A percentile compares a stretch with the other conserved stretches of the same genome.
Evolutionary conservation across 2,888 invertebrate genomes (phyloP).

Genomic region (Halictus quadricinctus): DNA sequence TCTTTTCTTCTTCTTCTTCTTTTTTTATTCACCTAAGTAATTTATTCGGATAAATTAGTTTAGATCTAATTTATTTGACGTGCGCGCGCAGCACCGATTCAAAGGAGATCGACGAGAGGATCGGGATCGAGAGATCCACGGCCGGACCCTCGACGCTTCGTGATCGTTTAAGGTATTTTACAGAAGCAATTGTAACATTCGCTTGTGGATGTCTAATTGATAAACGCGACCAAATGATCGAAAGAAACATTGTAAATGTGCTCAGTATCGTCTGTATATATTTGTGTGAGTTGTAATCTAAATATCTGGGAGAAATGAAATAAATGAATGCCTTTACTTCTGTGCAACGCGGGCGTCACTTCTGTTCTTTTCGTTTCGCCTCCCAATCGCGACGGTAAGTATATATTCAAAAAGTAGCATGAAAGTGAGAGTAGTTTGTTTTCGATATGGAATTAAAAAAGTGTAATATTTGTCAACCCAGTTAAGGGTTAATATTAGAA

Average conservation of each 20-base stretch:
- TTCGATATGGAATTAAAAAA: neutral
- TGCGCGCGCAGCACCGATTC: slow-evolving; percentile 8
- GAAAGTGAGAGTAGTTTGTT: neutral
- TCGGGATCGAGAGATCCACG: slow-evolving; percentile 5
- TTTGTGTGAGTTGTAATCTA: slow-evolving; percentile 78
- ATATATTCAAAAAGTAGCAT: neutral
- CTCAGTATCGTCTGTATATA: slow-evolving; percentile 78
- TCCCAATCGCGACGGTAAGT: neutral
- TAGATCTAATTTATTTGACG: slow-evolving; percentile 70
- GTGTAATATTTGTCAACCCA: neutral
- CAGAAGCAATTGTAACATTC: slow-evolving; percentile 48
- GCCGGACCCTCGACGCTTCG: slow-evolving; percentile 26
- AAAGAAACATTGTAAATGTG: slow-evolving; percentile 77
- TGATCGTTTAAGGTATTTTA: slow-evolving; percentile 42
- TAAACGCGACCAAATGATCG: slow-evolving; percentile 58
- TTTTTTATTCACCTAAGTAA: slow-evolving; percentile 73
- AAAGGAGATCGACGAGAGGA: neutral
- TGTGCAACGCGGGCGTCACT: slow-evolving; percentile 28
- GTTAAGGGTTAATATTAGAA: too few relatives aligned
- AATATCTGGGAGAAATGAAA: slow-evolving; percentile 74
- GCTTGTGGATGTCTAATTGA: slow-evolving; percentile 60
- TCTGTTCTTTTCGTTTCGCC: neutral
- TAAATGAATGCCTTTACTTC: slow-evolving; percentile 78
- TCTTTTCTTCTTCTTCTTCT: neutral
- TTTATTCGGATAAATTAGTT: slow-evolving; percentile 77